phyloP scores from a whole-genome alignment of 2,888 invertebrate species.

The Nemotelus nigrinus region DNA sequence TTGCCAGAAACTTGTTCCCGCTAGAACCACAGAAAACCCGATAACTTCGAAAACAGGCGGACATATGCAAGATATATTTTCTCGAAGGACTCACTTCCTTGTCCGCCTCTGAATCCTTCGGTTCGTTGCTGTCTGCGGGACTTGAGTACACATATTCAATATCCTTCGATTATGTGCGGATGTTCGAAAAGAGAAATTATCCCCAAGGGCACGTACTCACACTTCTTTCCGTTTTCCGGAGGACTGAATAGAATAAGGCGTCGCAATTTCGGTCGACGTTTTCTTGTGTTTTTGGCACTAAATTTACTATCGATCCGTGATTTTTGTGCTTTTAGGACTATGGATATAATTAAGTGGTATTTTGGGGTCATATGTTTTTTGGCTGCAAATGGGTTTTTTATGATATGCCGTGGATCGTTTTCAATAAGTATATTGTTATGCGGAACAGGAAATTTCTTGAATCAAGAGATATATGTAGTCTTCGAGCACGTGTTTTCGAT shows the following conservation, averaged over 20 bases:
- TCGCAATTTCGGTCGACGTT: neutral
- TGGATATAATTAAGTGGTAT: conserved; percentile 40
- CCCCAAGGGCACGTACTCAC: conserved; percentile 37
- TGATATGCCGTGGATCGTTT: conserved; percentile 35
- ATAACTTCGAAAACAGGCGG: neutral
- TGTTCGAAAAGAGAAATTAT: conserved; percentile 39
- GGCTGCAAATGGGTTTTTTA: conserved; percentile 32
- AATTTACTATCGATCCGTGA: conserved; percentile 43
- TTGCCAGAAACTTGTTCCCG: conserved; percentile 27
- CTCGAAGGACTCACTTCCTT: conserved; percentile 3
- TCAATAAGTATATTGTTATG: conserved; percentile 3
- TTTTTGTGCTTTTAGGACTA: conserved; percentile 38
- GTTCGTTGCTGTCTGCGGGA: neutral
- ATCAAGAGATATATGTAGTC: too few relatives aligned
- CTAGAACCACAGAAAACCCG: neutral
- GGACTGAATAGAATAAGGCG: neutral
- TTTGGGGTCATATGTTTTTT: conserved; percentile 41
- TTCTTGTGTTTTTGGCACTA: conserved; percentile 36
- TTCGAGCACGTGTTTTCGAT: too few relatives aligned
- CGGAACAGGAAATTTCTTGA: neutral
- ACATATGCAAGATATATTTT: neutral
- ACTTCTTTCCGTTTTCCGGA: conserved; percentile 8
- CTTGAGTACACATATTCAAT: conserved; percentile 19
- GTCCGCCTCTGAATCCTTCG: neutral
- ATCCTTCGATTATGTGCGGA: conserved; percentile 40